Percentiles rank a stretch among this genome's conserved stretches.
These are phyloP conservation scores for Pseudorhombus dupliciocellatus DNA, from an alignment of 2,113 vertebrate genomes.

Conservation along the genomic window DNA sequence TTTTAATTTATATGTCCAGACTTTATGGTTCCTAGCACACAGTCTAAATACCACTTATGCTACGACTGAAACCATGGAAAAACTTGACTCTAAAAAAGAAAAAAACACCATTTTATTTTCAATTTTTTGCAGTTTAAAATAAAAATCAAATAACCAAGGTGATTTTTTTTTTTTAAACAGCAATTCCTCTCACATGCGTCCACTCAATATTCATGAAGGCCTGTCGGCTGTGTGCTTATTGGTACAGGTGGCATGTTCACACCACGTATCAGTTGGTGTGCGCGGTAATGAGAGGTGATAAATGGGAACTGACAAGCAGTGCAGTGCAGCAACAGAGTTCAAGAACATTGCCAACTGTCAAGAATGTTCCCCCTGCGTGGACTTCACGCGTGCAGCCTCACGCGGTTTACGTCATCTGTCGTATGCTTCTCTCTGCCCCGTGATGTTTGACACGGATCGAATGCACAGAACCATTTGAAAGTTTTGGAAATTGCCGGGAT, in stretches of 20 bases:
- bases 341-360: slow-evolving; percentile 57
- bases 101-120: not conserved
- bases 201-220: slow-evolving; percentile 40
- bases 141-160: not conserved
- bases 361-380: slow-evolving; percentile 18
- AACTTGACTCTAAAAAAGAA: not conserved
- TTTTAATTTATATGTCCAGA: too few relatives aligned
- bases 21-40: too few relatives aligned
- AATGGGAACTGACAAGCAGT: slow-evolving; percentile 53
- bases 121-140: not conserved
- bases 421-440: slow-evolving; percentile 1
- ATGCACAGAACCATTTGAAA: not conserved
- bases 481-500: too few relatives aligned
- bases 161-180: not conserved
- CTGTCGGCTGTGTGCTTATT: slow-evolving; percentile 36
- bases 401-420: slow-evolving; percentile 12
- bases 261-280: slow-evolving; percentile 37
- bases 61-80: not conserved
- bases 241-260: slow-evolving; percentile 67
- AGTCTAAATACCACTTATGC: not conserved
- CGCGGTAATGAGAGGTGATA: slow-evolving; percentile 48
- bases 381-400: not conserved
- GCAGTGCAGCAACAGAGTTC: slow-evolving; percentile 35
- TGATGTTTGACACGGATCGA: not conserved
- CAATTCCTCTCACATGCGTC: slow-evolving; percentile 7